phyloP scores from a whole-genome alignment of 1,140 invertebrate species.

The Magallana gigas region DNA sequence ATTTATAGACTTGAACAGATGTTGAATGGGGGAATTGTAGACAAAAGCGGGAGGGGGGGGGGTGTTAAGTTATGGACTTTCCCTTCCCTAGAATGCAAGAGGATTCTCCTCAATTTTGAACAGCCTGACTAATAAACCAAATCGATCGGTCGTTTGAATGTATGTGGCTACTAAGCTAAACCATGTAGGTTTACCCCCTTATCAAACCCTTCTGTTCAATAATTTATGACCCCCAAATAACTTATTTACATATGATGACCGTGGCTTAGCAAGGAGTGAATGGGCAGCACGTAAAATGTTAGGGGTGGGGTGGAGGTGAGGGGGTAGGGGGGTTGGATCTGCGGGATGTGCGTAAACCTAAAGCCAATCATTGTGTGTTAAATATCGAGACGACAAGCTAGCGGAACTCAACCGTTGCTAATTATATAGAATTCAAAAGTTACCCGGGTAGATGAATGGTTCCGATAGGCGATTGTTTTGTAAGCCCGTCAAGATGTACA shows the following conservation, averaged over 20 bases:
- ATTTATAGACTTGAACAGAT: too few species aligned
- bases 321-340: too few species aligned
- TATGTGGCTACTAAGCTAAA: too few species aligned
- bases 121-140: too few species aligned
- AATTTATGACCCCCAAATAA: not conserved
- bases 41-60: too few species aligned
- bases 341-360: too few species aligned
- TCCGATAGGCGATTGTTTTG: not conserved
- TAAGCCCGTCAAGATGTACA: slow-evolving; percentile 16
- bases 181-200: not conserved
- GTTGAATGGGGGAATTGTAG: too few species aligned
- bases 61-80: too few species aligned
- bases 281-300: not conserved
- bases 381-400: not conserved
- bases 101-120: too few species aligned
- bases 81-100: too few species aligned
- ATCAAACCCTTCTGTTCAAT: not conserved
- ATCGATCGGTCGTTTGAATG: too few species aligned
- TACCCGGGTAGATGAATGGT: slow-evolving; percentile 13
- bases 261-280: not conserved
- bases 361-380: not conserved
- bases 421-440: slow-evolving; percentile 28
- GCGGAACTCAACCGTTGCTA: not conserved
- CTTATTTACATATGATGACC: not conserved
- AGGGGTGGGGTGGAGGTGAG: too few species aligned